Base-by-base conservation (phyloP, 2,888 invertebrate genomes). In the Hyposoter didymator region DNA sequence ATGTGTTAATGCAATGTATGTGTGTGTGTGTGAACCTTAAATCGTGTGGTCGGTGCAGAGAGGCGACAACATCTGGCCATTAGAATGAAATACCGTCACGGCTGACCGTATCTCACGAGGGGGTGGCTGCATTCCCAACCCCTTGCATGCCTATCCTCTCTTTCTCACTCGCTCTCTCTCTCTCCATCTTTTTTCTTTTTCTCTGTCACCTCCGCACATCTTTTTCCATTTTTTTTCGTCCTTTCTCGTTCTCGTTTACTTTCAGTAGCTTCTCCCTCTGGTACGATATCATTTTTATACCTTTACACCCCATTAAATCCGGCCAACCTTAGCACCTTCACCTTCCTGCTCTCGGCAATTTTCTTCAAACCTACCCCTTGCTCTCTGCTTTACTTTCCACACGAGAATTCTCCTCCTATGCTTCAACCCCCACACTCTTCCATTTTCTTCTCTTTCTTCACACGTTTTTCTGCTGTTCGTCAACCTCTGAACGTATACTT, bases 41-140 rank as follows among this genome's bases (percentile, higher is more conserved):
- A 89, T 89, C 88, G 90, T 89, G 88, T 89, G 88, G 89, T 82
- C 88, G 89, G 90, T 78, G 66, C 74, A 69, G 89, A 89, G 89
- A 88, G 89, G 89, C 88, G 91, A 91, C 91, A 91, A 91, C 91
- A 90, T 91, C 91, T 90, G 91, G 90, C 90, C 90, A 89, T 89
- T 89, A 89, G 89, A 89, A 90, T 91, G 91, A 91, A 90, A 91
- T 91, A 91, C 89, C 86, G 90, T 76, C 87, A 80, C 67, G 84
- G 88, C 87, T 90, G 90, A 90, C 88, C 90, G 90, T 90, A 90
- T 90, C 90, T 91, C 89, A 89, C 82, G 85, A 87, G 88, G 66
- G 88, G 84, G 78, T 78, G 78, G 69, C 47, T 78, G 73, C 70
- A 78, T 47, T 66, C 43, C 73, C 84, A 75, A 59, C 81, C 84